Percentiles rank a stretch among this genome's conserved stretches.
Conservation (phyloP, 53 echinoderm and acorn worm genomes). For the Henricia sp. region DNA sequence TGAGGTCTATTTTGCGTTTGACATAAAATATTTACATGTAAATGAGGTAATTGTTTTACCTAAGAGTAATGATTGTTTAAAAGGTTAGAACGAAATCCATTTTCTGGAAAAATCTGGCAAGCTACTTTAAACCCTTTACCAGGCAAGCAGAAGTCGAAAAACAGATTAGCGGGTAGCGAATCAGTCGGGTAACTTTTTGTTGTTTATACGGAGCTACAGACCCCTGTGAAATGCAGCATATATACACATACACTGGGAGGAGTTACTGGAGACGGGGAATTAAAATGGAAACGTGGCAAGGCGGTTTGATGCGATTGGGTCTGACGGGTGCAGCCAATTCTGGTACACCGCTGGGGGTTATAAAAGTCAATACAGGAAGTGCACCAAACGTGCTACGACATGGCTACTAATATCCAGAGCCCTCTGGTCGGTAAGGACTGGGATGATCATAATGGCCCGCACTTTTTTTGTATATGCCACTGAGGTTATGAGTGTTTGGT, state of each 20-base stretch:
- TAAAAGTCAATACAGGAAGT: slow-evolving; percentile 25
- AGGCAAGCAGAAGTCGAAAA: too few species aligned
- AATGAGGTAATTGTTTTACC: too few species aligned
- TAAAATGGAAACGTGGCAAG: slow-evolving; percentile 47
- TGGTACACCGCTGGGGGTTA: slow-evolving; percentile 48
- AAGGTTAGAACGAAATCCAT: too few species aligned
- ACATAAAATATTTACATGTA: too few species aligned
- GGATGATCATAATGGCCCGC: too few species aligned
- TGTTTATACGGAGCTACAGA: slow-evolving; percentile 37
- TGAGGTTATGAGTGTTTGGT: too few species aligned
- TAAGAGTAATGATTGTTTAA: too few species aligned
- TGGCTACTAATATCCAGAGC: slow-evolving; percentile 19
- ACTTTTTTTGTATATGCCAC: too few species aligned
- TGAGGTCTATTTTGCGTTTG: too few species aligned
- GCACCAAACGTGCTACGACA: slow-evolving; percentile 38
- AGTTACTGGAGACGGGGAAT: slow-evolving; percentile 47
- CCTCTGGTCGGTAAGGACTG: not conserved
- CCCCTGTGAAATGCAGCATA: slow-evolving; percentile 20
- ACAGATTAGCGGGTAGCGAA: too few species aligned
- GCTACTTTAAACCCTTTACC: too few species aligned
- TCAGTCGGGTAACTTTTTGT: slow-evolving; percentile 15
- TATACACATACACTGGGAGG: slow-evolving; percentile 11
- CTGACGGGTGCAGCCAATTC: slow-evolving; percentile 61
- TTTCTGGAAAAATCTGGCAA: too few species aligned
- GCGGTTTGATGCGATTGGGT: slow-evolving; percentile 31